Evolutionary conservation across 1,140 invertebrate genomes (phyloP).

Genomic region (Orius laevigatus): DNA sequence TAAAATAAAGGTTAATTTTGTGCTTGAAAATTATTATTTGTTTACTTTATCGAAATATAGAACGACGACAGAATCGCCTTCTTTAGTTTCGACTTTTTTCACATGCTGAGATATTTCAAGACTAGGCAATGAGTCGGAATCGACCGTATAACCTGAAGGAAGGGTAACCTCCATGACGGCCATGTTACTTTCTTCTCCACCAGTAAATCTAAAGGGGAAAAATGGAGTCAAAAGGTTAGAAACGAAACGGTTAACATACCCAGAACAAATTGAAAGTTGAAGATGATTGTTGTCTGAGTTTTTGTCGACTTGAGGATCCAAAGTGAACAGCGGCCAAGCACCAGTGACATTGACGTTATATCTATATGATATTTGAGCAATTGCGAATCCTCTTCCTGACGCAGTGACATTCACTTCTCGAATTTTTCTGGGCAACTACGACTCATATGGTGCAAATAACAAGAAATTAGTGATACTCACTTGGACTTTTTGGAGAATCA

Average conservation of each 20-base stretch:
- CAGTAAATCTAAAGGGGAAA: constrained; percentile 9
- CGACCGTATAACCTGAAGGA: constrained; percentile 70
- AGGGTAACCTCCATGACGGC: constrained; percentile 74
- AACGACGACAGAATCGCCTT: constrained; percentile 56
- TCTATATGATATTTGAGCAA: constrained; percentile 56
- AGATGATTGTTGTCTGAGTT: constrained; percentile 68
- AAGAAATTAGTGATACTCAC: constrained; percentile 28
- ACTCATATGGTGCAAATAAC: constrained; percentile 14
- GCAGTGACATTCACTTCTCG: constrained; percentile 47
- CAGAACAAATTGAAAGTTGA: constrained; percentile 73
- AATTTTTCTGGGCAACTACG: constrained; percentile 36
- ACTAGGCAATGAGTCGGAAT: constrained; percentile 57
- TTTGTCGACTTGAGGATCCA: constrained; percentile 76
- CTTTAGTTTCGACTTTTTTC: constrained; percentile 61
- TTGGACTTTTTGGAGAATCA: constrained; percentile 56
- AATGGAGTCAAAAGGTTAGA: background rate
- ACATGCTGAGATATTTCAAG: constrained; percentile 51
- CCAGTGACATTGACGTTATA: constrained; percentile 82
- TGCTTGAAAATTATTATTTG: background rate
- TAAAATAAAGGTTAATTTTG: background rate
- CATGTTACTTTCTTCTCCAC: constrained; percentile 58
- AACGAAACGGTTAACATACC: constrained; percentile 31
- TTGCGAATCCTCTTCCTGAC: constrained; percentile 61
- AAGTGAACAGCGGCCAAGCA: constrained; percentile 71
- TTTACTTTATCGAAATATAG: constrained; percentile 72